phyloP scores from a whole-genome alignment of 2,113 vertebrate genomes.

The Meleagris gallopavo region DNA sequence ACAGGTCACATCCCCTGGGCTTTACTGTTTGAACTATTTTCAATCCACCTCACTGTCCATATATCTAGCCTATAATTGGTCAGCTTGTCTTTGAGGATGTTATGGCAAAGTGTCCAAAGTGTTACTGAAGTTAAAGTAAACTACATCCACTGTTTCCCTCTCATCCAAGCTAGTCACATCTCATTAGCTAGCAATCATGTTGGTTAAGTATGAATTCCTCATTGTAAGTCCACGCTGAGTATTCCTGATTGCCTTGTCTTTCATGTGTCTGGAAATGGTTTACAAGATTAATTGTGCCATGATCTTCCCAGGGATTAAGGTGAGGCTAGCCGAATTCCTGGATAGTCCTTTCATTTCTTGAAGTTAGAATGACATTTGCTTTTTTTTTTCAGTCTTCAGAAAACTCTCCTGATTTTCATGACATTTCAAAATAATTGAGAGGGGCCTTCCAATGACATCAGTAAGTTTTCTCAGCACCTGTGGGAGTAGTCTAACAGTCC shows the following conservation, averaged over 20 bases:
- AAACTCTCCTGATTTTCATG: not conserved
- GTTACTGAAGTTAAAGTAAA: not conserved
- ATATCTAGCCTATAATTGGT: not conserved
- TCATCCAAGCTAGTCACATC: not conserved
- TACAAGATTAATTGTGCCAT: not conserved
- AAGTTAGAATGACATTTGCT: not conserved
- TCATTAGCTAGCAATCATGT: not conserved
- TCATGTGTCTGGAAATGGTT: not conserved
- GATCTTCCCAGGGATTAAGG: not conserved
- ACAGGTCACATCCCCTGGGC: not conserved
- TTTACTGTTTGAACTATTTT: not conserved
- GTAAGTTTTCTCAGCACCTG: not conserved
- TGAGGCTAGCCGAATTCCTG: not conserved
- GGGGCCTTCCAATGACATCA: not conserved
- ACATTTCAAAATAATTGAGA: not conserved
- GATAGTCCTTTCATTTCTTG: not conserved
- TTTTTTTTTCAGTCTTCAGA: not conserved
- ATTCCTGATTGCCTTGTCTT: not conserved
- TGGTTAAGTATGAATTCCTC: not conserved
- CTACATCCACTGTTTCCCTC: not conserved
- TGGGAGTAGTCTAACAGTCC: not conserved
- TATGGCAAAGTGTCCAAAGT: not conserved
- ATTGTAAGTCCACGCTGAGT: not conserved
- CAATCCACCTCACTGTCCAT: not conserved
- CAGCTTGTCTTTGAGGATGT: not conserved